These are phyloP conservation scores for Thalassophryne amazonica DNA, from an alignment of 2,797 vertebrate species.

Conservation along the genomic window DNA sequence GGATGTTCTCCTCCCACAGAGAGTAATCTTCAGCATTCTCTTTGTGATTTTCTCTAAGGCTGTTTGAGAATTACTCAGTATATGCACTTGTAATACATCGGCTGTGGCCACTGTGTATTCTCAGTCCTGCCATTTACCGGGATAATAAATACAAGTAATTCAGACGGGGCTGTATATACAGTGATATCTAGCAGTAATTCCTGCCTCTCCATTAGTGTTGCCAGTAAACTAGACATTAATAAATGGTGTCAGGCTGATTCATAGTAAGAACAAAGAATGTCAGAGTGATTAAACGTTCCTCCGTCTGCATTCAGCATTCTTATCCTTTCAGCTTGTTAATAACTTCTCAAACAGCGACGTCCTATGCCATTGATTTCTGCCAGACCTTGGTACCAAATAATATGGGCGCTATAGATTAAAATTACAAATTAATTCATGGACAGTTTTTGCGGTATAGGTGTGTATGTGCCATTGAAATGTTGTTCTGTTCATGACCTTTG, in stretches of 20 bases:
- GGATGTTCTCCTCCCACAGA: slow-evolving; percentile 49
- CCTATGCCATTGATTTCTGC: slow-evolving; percentile 39
- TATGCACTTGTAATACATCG: slow-evolving; percentile 41
- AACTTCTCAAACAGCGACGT: slow-evolving; percentile 33
- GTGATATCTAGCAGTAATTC: slow-evolving; percentile 51
- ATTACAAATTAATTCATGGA: slow-evolving; percentile 55
- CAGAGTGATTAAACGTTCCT: slow-evolving; percentile 51
- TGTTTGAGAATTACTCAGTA: slow-evolving; percentile 49
- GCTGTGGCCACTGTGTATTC: slow-evolving; percentile 51
- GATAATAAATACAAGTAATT: slow-evolving; percentile 54
- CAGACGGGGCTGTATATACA: slow-evolving; percentile 28
- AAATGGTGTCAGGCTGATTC: slow-evolving; percentile 36
- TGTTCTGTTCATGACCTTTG: slow-evolving; percentile 40
- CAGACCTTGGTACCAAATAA: slow-evolving; percentile 30
- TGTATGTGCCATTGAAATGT: slow-evolving; percentile 29
- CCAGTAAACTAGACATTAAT: slow-evolving; percentile 49
- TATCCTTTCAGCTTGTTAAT: slow-evolving; percentile 52
- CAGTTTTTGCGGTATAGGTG: slow-evolving; percentile 27
- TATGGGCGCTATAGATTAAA: slow-evolving; percentile 52
- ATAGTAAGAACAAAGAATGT: slow-evolving; percentile 52
- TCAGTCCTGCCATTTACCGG: slow-evolving; percentile 42
- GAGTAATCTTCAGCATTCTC: slow-evolving; percentile 64
- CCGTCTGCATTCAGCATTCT: slow-evolving; percentile 22
- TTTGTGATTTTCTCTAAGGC: slow-evolving; percentile 65
- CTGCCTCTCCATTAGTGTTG: slow-evolving; percentile 41